Evolutionary conservation across 2,888 invertebrate genomes (phyloP), one percentile per base, ranked within the genome.

Genomic region (Endotricha flammealis): DNA sequence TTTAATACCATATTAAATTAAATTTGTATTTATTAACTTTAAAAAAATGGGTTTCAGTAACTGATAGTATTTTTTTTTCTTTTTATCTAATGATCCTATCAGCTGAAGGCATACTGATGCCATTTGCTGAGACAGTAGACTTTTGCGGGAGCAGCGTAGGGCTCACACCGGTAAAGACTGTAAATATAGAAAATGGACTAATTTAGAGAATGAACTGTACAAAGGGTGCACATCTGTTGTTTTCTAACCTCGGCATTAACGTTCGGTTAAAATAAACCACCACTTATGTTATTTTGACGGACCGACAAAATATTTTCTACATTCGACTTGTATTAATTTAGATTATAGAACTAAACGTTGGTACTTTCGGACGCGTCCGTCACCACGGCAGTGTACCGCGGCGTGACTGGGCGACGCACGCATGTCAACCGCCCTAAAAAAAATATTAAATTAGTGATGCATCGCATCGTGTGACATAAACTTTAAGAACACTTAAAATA

Each of bases 341-440:
- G 38, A 41, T 41, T 33, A n/a, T n/a, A 30, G 20, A 17, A 29
- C 11, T n/a, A 27, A 11, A 10, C 27, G 14, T 28, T 8, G 28
- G 9, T 7, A 28, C 29, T 12, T 5, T 6, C 32, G 12, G 20
- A 25, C n/a, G 31, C 32, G 27, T 25, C 23, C 17, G 24, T 6
- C 28, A 36, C 29, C 10, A 27, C 38, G 23, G 38, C 40, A 42
- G 34, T 34, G 36, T 36, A 4, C n/a, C 38, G 38, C 33, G 45
- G 7, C 40, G 42, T 23, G 24, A 36, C 39, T 40, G 42, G 17
- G 33, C 30, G 11, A 27, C 13, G 20, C 27, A 28, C 34, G 20
- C 35, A 29, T 29, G 22, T 14, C 11, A 22, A 12, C 8, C n/a
- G 2, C 10, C 29, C 11, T 35, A 13, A 20, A 6, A 22, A 22